Conservation (phyloP, 2,888 invertebrate genomes). For the Flexamia atlantica region DNA sequence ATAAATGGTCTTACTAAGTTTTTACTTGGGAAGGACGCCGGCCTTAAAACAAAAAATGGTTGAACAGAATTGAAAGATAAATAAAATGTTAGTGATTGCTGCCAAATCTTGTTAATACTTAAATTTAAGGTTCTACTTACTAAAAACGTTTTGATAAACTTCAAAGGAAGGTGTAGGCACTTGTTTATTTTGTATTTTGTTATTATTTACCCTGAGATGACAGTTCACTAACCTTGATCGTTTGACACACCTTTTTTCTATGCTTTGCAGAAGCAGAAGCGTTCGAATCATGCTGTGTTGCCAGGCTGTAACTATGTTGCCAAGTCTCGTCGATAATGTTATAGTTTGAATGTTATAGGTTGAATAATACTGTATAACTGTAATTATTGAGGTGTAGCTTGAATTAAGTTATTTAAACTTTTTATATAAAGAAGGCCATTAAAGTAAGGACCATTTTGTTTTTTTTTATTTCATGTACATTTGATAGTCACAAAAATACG, state of each 20-base stretch:
- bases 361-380: too few relatives aligned
- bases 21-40: slow-evolving; percentile 2
- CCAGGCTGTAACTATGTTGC: not conserved
- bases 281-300: not conserved
- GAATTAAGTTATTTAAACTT: too few relatives aligned
- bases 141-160: not conserved
- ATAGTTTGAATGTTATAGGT: too few relatives aligned
- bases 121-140: not conserved
- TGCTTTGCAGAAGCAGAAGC: not conserved
- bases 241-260: slow-evolving; percentile 16
- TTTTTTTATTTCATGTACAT: too few relatives aligned
- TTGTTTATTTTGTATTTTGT: slow-evolving; percentile 4
- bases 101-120: too few relatives aligned
- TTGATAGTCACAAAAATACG: too few relatives aligned
- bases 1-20: not conserved
- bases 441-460: too few relatives aligned
- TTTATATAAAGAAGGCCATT: too few relatives aligned
- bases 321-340: not conserved
- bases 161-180: not conserved
- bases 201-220: slow-evolving; percentile 3
- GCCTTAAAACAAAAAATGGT: not conserved
- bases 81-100: not conserved
- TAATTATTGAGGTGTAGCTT: too few relatives aligned
- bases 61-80: not conserved
- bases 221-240: slow-evolving; percentile 21